Base-by-base conservation (phyloP, 2,888 invertebrate species). In the Amiota mariae region DNA sequence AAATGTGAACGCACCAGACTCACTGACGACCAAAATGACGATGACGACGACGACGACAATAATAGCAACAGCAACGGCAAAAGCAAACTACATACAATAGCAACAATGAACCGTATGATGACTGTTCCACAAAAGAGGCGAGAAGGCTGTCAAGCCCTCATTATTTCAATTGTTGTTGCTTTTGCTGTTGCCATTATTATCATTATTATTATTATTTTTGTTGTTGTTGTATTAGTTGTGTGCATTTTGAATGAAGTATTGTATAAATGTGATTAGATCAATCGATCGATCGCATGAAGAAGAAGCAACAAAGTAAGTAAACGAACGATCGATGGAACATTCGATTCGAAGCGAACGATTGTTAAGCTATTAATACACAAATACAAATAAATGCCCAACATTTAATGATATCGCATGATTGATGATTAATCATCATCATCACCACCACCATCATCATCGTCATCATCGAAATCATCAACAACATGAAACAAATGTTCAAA, bases 321-420 rank as follows among this genome's bases (percentile, higher is more conserved):
- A 6, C 36, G 8, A 36, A 6, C 36, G 8, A 36, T 3, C 54
- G n/a, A 54, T 54, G n/a, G 54, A 51, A 51, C n/a, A 51, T 51
- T 51, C 12, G 12, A 51, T 51, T 36, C 36, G 36, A 36, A 36
- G 2, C 36, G 36, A 36, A 36, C 36, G 36, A 6, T 36, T 36
- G 36, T 36, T 56, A 18, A 56, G 63, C 63, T 63, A 36, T 36
- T 63, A 63, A 63, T 63, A 72, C 77, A 75, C 82, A 76, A 79
- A 79, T 84, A 80, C 78, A 76, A 80, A 77, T 78, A 78, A 79
- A 67, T 77, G 80, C 82, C 48, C 15, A 36, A 78, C 77, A 80
- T 79, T 84, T 83, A 82, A 84, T 82, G 80, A 83, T 82, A 85
- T 84, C 81, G 81, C 78, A 82, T 85, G 85, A 86, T 86, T 85